A percentile compares a stretch with the other conserved stretches of the same genome.
These are phyloP conservation scores for Ptychobarbus kaznakovi DNA, from an alignment of 2,797 vertebrate genomes.

Conservation along the genomic window DNA sequence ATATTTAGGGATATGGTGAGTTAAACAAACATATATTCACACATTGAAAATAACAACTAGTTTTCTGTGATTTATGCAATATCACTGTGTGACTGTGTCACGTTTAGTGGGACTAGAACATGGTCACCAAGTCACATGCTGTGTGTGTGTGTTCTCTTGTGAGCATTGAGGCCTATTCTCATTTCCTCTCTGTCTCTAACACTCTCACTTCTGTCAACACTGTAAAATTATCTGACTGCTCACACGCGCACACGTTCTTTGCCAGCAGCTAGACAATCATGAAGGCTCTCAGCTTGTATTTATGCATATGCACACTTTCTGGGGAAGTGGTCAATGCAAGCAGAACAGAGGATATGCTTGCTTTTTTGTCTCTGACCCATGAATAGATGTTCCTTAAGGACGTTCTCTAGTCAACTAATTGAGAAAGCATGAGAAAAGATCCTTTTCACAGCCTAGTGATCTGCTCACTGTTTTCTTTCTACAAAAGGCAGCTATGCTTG, in stretches of 20 bases:
- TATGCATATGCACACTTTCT: slow-evolving; percentile 5
- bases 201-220: slow-evolving; percentile 41
- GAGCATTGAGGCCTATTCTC: slow-evolving; percentile 69
- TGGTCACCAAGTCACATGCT: slow-evolving; percentile 72
- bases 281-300: slow-evolving; percentile 18
- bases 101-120: slow-evolving; percentile 66
- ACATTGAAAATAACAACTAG: not conserved
- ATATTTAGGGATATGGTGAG: not conserved
- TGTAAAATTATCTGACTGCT: slow-evolving; percentile 21
- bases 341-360: slow-evolving; percentile 10
- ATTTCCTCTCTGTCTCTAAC: slow-evolving; percentile 77
- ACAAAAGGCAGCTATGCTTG: not conserved
- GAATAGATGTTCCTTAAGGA: slow-evolving; percentile 20
- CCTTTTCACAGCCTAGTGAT: not conserved
- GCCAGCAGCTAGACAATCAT: not conserved
- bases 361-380: not conserved
- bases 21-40: not conserved
- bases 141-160: slow-evolving; percentile 48
- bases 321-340: slow-evolving; percentile 15
- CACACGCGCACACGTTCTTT: not conserved
- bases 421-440: slow-evolving; percentile 2
- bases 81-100: slow-evolving; percentile 7
- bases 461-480: too few species aligned
- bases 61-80: slow-evolving; percentile 1
- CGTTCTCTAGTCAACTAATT: not conserved